Evolutionary conservation across 2,888 invertebrate species (phyloP).

Genomic region (Lumbricus terrestris): DNA sequence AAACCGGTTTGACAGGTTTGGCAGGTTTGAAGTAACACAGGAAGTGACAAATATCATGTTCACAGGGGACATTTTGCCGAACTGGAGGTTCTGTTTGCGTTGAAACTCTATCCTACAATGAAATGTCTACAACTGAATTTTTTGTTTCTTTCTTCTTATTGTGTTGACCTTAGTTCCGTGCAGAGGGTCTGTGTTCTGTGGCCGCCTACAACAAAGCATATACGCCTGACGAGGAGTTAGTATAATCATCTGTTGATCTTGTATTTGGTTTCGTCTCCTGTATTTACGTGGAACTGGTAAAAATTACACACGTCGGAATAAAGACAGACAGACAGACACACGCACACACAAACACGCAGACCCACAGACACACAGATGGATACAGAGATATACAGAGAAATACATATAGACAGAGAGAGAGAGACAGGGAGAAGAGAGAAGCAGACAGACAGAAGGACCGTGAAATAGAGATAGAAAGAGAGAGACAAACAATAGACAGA

Average conservation of each 20-base stretch:
- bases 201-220: constrained; percentile 35
- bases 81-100: background rate
- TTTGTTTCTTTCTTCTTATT: background rate
- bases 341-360: too few species aligned
- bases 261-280: background rate
- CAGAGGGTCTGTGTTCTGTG: constrained; percentile 34
- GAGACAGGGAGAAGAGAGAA: too few species aligned
- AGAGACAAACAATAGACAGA: too few species aligned
- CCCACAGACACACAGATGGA: too few species aligned
- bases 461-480: too few species aligned
- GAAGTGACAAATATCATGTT: background rate
- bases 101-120: background rate
- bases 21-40: background rate
- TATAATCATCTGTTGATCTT: background rate
- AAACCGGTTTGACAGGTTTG: too few species aligned
- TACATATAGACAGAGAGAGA: too few species aligned
- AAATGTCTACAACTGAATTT: background rate
- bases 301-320: background rate
- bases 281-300: background rate
- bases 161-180: constrained; percentile 33
- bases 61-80: background rate
- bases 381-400: too few species aligned
- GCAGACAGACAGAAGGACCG: too few species aligned
- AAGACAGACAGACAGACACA: background rate
- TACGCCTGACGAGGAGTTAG: constrained; percentile 33